These are phyloP conservation scores for Propsilocerus akamusi DNA, from an alignment of 1,140 invertebrate species.

Conservation along the genomic window DNA sequence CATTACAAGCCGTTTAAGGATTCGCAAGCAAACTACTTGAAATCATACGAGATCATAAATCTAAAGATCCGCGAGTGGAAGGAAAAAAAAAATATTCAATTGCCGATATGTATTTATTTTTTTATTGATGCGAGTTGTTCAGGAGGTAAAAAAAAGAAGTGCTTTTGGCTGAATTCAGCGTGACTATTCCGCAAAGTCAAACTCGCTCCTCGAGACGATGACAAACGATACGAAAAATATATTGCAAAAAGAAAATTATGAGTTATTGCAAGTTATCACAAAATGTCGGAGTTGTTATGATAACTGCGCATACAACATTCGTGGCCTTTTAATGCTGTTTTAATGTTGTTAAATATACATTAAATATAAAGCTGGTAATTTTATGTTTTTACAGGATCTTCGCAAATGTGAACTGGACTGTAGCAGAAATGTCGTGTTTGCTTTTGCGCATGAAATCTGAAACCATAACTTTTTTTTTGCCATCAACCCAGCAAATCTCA, in stretches of 20 bases:
- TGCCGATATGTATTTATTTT: background rate
- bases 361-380: too few species aligned
- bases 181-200: background rate
- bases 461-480: too few species aligned
- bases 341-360: background rate
- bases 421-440: too few species aligned
- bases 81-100: conserved; percentile 1
- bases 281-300: background rate
- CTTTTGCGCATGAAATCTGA: too few species aligned
- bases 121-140: too few species aligned
- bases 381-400: too few species aligned
- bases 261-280: conserved; percentile 1
- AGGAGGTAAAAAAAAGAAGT: background rate
- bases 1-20: background rate
- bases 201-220: background rate
- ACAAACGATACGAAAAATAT: background rate
- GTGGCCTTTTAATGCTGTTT: background rate
- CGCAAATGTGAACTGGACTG: too few species aligned
- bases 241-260: background rate
- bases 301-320: too few species aligned
- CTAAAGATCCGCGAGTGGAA: background rate
- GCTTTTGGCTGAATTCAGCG: background rate
- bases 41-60: background rate
- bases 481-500: too few species aligned
- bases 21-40: background rate